A percentile compares a stretch with the other conserved stretches of the same genome.
Evolutionary conservation across 1,140 invertebrate genomes (phyloP).

Genomic region (Aradophagus sp.): DNA sequence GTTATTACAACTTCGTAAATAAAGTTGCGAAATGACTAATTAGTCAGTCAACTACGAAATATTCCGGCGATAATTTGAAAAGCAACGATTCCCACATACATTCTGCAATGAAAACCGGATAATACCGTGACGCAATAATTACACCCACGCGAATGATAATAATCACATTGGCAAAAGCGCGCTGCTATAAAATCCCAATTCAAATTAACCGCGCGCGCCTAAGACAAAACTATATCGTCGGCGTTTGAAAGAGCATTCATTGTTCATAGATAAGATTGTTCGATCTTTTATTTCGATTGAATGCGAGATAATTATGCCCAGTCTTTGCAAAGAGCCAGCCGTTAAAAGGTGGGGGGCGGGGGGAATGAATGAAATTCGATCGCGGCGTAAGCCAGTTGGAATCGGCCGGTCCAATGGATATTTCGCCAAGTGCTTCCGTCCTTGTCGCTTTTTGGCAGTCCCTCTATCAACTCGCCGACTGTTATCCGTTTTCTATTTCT

Average conservation of each 20-base stretch:
- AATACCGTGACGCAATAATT: constrained; percentile 19
- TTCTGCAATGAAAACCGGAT: constrained; percentile 2
- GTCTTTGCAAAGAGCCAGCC: constrained; percentile 60
- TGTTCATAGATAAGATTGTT: constrained; percentile 58
- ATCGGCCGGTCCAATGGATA: constrained; percentile 46
- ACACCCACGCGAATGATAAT: constrained; percentile 58
- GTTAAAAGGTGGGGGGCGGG: constrained; percentile 43
- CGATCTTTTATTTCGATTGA: constrained; percentile 65
- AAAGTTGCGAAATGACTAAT: background rate
- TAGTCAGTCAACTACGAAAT: constrained; percentile 1
- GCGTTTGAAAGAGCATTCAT: constrained; percentile 66
- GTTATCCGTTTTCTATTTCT: constrained; percentile 11
- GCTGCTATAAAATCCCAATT: constrained; percentile 30
- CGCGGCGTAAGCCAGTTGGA: constrained; percentile 36
- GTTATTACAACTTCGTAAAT: no score
- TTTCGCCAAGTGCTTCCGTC: constrained; percentile 19
- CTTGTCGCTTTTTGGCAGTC: constrained; percentile 38
- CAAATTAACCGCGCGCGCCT: constrained; percentile 64
- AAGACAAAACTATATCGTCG: constrained; percentile 67
- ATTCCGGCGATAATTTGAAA: no score
- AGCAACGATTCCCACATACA: background rate
- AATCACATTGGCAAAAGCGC: constrained; percentile 42
- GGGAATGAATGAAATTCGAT: constrained; percentile 47
- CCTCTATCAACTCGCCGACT: constrained; percentile 36
- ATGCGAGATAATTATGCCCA: constrained; percentile 65